Base-by-base conservation (phyloP, 2,888 invertebrate genomes). In the Escarpia spicata region DNA sequence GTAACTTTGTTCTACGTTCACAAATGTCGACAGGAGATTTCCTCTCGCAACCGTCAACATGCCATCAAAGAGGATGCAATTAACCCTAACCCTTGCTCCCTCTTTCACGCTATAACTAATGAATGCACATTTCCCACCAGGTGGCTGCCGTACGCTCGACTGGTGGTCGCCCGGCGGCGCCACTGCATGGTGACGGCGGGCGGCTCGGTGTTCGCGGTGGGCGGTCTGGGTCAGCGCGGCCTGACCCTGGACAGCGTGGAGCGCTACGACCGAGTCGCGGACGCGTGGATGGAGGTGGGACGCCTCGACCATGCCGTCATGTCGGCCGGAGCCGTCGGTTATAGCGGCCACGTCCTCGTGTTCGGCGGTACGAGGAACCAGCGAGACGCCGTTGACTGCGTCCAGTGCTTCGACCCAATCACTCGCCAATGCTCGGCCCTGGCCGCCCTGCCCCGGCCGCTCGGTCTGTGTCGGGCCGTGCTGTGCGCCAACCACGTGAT, bases 231-330 rank as follows among this genome's bases (percentile, higher is more conserved):
- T 75, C 75, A 75, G n/a, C 75, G 75, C 75, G 75, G 75, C 26
- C 75, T n/a, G 75, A 75, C 75, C 19, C 75, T 75, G 75, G 75
- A 75, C 75, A 75, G 75, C 75, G 75, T 75, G n/a, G 75, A 75
- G 6, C 75, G 75, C 26, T 75, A 75, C n/a, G 75, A 75, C n/a
- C 75, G 75, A 15, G 75, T 75, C 19, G 26, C 26, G 26, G 75
- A 75, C 75, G 75, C 75, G 75, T 75, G 75, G 75, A 75, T 26
- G n/a, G 75, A 75, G 75, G 75, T 75, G 2, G 75, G 75, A 6
- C 75, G 75, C 19, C 75, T 75, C 0, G 75, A n/a, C 26, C 75
- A 75, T 2, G 75, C 75, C 75, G 75, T 75, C 75, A 75, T 75
- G 75, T 75, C 75, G 75, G 75, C 75, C 75, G 75, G 75, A 26